Evolutionary conservation across 2,888 invertebrate species (phyloP).

Genomic region (Schizaphis graminum): DNA sequence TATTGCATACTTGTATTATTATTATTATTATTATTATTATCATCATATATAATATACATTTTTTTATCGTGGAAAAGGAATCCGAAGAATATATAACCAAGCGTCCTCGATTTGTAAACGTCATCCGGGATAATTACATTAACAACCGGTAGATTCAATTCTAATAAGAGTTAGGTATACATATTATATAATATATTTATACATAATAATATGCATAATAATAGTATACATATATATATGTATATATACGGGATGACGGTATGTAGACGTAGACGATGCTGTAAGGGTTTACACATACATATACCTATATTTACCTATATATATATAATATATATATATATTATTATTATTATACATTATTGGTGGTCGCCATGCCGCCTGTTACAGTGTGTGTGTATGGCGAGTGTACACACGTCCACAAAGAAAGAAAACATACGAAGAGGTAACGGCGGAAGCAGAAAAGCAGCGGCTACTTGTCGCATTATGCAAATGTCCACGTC

Average conservation of each 20-base stretch:
- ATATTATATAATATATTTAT: slow-evolving; percentile 8
- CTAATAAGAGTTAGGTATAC: slow-evolving; percentile 29
- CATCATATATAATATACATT: background rate
- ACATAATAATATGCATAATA: slow-evolving; percentile 5
- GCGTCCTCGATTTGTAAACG: slow-evolving; percentile 62
- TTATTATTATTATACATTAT: slow-evolving; percentile 31
- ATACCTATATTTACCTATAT: background rate
- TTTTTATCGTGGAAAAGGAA: slow-evolving; percentile 52
- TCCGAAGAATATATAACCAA: slow-evolving; percentile 18
- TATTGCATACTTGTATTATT: slow-evolving; percentile 2
- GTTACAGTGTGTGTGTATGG: background rate
- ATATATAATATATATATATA: background rate
- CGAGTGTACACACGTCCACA: background rate
- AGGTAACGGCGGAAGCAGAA: slow-evolving; percentile 1
- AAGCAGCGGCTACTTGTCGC: slow-evolving; percentile 58
- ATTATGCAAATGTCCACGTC: slow-evolving; percentile 63
- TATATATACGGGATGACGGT: background rate
- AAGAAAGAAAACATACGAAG: slow-evolving; percentile 5
- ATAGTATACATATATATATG: background rate
- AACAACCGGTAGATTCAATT: slow-evolving; percentile 56
- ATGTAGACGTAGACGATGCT: background rate
- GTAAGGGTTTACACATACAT: slow-evolving; percentile 3
- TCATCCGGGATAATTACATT: slow-evolving; percentile 64
- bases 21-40: slow-evolving; percentile 14
- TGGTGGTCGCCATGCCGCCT: slow-evolving; percentile 9